These are phyloP conservation scores for Halichoerus grypus DNA, from an alignment of 2,113 vertebrate genomes.

Conservation along the genomic window DNA sequence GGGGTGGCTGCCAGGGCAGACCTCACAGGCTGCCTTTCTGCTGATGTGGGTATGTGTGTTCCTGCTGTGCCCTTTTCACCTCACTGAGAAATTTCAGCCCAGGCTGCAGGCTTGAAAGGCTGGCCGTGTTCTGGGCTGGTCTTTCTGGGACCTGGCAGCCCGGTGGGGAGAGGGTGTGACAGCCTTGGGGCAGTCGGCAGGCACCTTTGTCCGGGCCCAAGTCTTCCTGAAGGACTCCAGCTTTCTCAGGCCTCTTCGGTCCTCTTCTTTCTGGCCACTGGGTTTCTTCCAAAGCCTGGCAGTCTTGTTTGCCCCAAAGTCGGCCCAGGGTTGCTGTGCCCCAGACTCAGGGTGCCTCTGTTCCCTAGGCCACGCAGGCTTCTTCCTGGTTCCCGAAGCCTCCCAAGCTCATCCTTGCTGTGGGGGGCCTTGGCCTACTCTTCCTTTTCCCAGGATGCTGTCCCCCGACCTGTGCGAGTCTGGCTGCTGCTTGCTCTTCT, in stretches of 20 bases:
- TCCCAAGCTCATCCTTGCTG: too few relatives aligned
- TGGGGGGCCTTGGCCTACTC: too few relatives aligned
- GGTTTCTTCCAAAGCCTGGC: not conserved
- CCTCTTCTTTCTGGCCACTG: not conserved
- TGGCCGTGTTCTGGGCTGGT: not conserved
- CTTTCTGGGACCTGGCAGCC: not conserved
- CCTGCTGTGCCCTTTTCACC: too few relatives aligned
- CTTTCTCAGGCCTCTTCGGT: not conserved
- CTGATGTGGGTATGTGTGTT: not conserved
- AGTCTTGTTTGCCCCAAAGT: not conserved
- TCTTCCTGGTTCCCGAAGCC: not conserved
- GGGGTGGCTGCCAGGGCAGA: not conserved
- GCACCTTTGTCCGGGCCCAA: not conserved
- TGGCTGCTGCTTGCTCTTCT: not conserved
- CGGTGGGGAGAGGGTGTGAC: not conserved
- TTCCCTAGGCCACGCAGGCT: not conserved
- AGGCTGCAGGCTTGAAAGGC: not conserved
- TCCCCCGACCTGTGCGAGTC: fast-evolving
- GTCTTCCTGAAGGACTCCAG: not conserved
- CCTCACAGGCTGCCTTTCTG: not conserved
- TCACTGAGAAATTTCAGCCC: not conserved
- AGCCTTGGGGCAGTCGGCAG: not conserved
- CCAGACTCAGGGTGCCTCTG: not conserved
- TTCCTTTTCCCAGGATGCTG: too few relatives aligned
- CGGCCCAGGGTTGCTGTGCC: too few relatives aligned